A percentile compares a stretch with the other conserved stretches of the same genome.
phyloP scores from a whole-genome alignment of 53 echinoderm and acorn worm species.

The Zoroaster sp. region DNA sequence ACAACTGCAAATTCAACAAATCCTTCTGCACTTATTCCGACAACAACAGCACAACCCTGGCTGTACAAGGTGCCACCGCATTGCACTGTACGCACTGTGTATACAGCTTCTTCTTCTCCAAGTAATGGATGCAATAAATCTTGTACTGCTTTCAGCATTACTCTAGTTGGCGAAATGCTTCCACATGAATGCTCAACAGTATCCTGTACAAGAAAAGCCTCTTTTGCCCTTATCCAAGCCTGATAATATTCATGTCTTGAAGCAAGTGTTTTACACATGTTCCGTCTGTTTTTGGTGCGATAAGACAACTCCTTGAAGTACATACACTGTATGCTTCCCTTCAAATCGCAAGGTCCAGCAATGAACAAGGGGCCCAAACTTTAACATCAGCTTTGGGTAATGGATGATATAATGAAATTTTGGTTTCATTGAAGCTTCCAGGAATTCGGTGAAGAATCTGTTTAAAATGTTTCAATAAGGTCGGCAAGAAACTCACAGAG shows the following conservation, averaged over 20 bases:
- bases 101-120: constrained; percentile 10
- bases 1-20: neutral
- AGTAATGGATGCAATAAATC: neutral
- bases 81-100: neutral
- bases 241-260: constrained; percentile 48
- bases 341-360: constrained; percentile 60
- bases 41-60: constrained; percentile 3
- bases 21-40: neutral
- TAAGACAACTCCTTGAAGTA: constrained; percentile 53
- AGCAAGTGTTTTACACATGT: constrained; percentile 54
- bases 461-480: too few species aligned
- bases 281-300: constrained; percentile 48
- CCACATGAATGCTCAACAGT: constrained; percentile 20
- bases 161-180: neutral
- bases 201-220: neutral
- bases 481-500: too few species aligned
- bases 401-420: too few species aligned
- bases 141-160: neutral
- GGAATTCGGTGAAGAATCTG: too few species aligned
- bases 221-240: constrained; percentile 19
- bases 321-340: constrained; percentile 56
- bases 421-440: constrained; percentile 41
- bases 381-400: too few species aligned
- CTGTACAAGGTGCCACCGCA: neutral
- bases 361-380: too few species aligned